phyloP scores from a whole-genome alignment of 2,797 vertebrate species.

The Alcedo atthis region DNA sequence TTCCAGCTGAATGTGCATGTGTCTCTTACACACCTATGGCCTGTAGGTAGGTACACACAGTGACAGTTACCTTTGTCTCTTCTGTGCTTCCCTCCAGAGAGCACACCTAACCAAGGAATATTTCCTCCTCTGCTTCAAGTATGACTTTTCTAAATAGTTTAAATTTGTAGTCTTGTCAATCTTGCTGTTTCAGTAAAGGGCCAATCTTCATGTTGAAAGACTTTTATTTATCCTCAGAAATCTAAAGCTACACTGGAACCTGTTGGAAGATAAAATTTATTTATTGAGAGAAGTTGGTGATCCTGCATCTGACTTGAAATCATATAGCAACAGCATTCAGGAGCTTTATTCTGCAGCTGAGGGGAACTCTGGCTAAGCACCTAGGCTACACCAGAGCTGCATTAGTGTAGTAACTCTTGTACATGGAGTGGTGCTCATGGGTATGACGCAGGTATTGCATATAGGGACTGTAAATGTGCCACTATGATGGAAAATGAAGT shows the following conservation, averaged over 20 bases:
- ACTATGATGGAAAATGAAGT: background rate
- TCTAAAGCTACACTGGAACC: slow-evolving; percentile 37
- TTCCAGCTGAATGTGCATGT: background rate
- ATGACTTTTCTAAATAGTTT: slow-evolving; percentile 8
- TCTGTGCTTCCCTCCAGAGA: background rate
- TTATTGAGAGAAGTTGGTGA: slow-evolving; percentile 6
- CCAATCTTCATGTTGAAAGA: background rate
- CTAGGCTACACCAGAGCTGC: background rate
- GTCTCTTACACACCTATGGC: background rate
- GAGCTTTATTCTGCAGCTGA: background rate
- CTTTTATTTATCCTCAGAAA: slow-evolving; percentile 42
- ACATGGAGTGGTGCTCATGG: background rate
- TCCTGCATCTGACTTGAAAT: background rate
- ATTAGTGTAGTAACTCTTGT: background rate
- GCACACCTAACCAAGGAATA: background rate
- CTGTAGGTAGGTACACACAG: background rate
- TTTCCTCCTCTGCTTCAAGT: background rate
- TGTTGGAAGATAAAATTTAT: background rate
- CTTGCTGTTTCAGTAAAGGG: slow-evolving; percentile 28
- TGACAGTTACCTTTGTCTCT: background rate
- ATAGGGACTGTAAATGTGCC: background rate
- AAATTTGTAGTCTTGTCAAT: background rate
- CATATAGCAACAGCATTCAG: background rate
- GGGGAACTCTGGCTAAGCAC: background rate
- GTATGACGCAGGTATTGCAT: background rate